These are phyloP conservation scores for Trochalopteron elliotii DNA, from an alignment of 2,113 vertebrate species.

Conservation along the genomic window DNA sequence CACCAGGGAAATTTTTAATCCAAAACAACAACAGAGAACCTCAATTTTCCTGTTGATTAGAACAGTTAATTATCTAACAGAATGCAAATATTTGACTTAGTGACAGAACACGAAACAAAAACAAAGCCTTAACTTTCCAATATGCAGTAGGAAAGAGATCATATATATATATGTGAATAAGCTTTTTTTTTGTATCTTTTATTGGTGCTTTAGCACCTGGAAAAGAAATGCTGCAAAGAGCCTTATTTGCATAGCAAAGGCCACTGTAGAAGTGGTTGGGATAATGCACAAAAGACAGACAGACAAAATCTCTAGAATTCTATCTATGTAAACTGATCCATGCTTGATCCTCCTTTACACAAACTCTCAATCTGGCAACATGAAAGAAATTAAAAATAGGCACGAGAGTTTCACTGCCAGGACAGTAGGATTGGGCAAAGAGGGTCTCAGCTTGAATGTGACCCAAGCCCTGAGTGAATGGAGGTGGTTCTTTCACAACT, in stretches of 20 bases:
- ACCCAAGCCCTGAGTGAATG: neutral
- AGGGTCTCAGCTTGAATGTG: neutral
- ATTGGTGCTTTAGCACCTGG: neutral
- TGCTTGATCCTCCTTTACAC: neutral
- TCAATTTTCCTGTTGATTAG: neutral
- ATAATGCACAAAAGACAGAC: neutral
- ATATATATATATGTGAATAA: rapidly evolving
- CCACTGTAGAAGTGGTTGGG: neutral
- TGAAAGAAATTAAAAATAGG: neutral
- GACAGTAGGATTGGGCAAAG: neutral
- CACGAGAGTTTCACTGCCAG: neutral
- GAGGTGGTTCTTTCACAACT: neutral
- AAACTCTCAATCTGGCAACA: neutral
- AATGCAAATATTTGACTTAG: neutral
- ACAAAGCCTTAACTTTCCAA: neutral
- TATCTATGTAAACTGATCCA: neutral
- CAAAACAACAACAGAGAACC: neutral
- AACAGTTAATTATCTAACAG: neutral
- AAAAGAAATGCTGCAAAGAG: neutral
- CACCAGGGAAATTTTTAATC: neutral
- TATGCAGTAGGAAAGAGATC: neutral
- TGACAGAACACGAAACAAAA: neutral
- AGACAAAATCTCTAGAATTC: neutral
- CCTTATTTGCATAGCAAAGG: neutral
- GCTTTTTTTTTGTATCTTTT: neutral